Percentiles rank a stretch among this genome's conserved stretches.
Conservation (phyloP, 2,113 vertebrate genomes). For the Xerus inauris region DNA sequence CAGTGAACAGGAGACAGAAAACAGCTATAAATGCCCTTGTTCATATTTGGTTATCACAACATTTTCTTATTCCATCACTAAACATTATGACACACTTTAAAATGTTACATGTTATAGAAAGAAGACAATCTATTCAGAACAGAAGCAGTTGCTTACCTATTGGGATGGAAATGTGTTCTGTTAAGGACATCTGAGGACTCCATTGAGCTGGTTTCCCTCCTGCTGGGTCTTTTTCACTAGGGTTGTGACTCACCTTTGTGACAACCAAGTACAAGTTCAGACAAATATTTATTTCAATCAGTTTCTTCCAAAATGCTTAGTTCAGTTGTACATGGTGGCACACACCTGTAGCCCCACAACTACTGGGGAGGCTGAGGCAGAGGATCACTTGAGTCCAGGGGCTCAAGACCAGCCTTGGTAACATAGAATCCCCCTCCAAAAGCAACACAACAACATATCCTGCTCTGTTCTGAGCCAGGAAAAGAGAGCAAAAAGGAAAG, state of each 20-base stretch:
- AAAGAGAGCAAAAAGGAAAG: conserved; percentile 56
- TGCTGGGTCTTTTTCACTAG: conserved; percentile 70
- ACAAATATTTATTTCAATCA: conserved; percentile 83
- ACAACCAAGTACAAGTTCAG: conserved; percentile 76
- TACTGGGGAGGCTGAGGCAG: too few species aligned
- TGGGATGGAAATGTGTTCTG: too few species aligned
- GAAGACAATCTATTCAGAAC: conserved; percentile 64
- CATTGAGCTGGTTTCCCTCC: conserved; percentile 47
- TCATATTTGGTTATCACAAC: neutral
- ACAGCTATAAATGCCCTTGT: too few species aligned
- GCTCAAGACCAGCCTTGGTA: too few species aligned
- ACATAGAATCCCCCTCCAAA: too few species aligned
- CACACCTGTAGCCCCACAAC: too few species aligned
- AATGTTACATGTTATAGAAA: neutral
- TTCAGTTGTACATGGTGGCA: too few species aligned
- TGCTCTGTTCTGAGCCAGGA: conserved; percentile 47
- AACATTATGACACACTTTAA: conserved; percentile 70
- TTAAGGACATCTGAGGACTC: neutral
- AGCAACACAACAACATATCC: too few species aligned
- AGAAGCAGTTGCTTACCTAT: conserved; percentile 36
- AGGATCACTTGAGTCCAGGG: too few species aligned
- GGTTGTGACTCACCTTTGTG: conserved; percentile 77
- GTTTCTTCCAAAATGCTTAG: too few species aligned
- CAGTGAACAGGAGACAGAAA: too few species aligned
- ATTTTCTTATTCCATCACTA: conserved; percentile 77